A percentile compares a stretch with the other conserved stretches of the same genome.
Evolutionary conservation across 2,888 invertebrate species (phyloP).

Genomic region (Pseudococcus viburni): DNA sequence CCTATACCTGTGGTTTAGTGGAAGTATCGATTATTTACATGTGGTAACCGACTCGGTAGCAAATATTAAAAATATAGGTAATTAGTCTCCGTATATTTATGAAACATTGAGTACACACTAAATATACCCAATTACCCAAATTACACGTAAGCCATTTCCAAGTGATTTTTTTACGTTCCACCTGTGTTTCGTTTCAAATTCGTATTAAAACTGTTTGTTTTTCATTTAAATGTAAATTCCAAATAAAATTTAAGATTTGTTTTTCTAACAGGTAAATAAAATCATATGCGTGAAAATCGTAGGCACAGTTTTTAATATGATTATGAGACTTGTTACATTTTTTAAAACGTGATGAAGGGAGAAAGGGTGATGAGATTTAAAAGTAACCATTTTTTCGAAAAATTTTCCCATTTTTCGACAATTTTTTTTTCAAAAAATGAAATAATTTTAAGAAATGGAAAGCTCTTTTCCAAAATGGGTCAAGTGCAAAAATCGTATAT

Average conservation of each 20-base stretch:
- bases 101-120: background rate
- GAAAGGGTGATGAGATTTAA: too few relatives aligned
- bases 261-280: background rate
- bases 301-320: too few relatives aligned
- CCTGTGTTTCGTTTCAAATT: background rate
- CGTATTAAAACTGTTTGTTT: background rate
- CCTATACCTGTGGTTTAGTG: background rate
- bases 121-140: background rate
- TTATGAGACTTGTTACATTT: too few relatives aligned
- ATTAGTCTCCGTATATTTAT: slow-evolving; percentile 6
- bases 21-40: background rate
- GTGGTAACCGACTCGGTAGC: slow-evolving; percentile 12
- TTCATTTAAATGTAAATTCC: background rate
- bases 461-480: too few relatives aligned
- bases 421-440: too few relatives aligned
- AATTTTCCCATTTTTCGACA: too few relatives aligned
- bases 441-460: too few relatives aligned
- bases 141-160: background rate
- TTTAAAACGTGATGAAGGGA: too few relatives aligned
- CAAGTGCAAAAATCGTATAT: too few relatives aligned
- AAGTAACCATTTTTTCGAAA: too few relatives aligned
- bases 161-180: background rate
- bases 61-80: slow-evolving; percentile 24
- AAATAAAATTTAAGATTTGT: background rate
- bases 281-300: background rate